Conservation (phyloP, 1,140 invertebrate genomes). For the Panagrolaimus sp. region DNA sequence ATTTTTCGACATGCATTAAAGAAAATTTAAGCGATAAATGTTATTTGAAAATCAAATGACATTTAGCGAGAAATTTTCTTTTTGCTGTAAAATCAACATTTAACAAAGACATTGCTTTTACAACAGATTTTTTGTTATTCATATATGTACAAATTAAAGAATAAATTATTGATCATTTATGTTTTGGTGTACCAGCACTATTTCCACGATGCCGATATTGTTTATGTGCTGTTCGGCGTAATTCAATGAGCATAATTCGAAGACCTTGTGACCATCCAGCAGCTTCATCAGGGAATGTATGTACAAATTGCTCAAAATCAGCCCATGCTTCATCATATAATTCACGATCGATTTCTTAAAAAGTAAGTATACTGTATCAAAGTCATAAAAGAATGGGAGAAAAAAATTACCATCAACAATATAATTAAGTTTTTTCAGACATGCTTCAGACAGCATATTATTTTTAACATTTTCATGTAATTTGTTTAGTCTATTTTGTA, state of each 20-base stretch:
- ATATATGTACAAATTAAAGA: no score
- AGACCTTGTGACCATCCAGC: slow-evolving; percentile 40
- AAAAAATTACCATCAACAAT: slow-evolving; percentile 40
- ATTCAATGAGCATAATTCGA: slow-evolving; percentile 26
- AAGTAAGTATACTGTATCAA: not conserved
- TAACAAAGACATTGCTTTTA: no score
- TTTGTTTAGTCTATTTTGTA: slow-evolving; percentile 40
- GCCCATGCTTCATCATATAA: slow-evolving; percentile 41
- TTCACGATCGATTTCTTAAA: slow-evolving; percentile 43
- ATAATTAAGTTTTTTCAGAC: slow-evolving; percentile 48
- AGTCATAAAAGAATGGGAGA: not conserved
- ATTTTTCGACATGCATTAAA: no score
- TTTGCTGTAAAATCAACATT: no score
- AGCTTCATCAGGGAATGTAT: slow-evolving; percentile 29
- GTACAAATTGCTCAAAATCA: slow-evolving; percentile 42
- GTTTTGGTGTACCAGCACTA: slow-evolving; percentile 3
- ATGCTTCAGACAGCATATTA: slow-evolving; percentile 34
- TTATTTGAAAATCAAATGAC: no score
- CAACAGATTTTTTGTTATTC: no score
- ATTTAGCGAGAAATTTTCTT: no score
- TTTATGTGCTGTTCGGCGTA: not conserved
- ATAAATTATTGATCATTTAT: not conserved
- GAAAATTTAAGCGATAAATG: no score
- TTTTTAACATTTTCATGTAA: slow-evolving; percentile 32
- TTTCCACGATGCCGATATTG: not conserved